These are phyloP conservation scores for Choreutis nemorana DNA, from an alignment of 2,888 invertebrate genomes.

Conservation along the genomic window DNA sequence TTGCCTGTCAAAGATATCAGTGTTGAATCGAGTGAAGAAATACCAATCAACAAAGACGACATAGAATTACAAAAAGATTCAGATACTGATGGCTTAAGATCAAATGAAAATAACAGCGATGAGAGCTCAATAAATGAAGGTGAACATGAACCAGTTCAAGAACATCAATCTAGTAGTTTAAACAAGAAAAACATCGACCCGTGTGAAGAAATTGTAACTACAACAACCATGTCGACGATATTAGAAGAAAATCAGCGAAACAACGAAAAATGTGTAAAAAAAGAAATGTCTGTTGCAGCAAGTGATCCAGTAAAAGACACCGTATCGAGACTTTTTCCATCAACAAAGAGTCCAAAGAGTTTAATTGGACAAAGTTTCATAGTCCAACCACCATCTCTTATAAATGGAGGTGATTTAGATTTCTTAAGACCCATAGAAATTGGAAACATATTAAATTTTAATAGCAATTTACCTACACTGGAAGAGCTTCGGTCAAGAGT, in stretches of 20 bases:
- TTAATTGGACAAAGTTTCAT: conserved; percentile 10
- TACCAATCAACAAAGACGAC: too few species aligned
- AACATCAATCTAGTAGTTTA: background rate
- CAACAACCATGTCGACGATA: too few species aligned
- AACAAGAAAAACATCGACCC: too few species aligned
- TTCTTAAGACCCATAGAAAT: conserved; percentile 12
- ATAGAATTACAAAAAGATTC: too few species aligned
- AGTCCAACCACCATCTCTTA: conserved; percentile 14
- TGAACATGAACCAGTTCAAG: background rate
- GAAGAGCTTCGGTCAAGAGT: conserved; percentile 21
- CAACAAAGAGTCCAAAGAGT: background rate
- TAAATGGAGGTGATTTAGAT: conserved; percentile 8
- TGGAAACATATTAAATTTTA: conserved; percentile 13
- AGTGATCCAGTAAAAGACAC: conserved; percentile 23
- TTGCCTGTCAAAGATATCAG: too few species aligned
- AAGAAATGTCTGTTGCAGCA: conserved; percentile 11
- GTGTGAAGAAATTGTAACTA: too few species aligned
- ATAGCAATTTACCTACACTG: conserved; percentile 18
- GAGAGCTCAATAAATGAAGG: conserved; percentile 1
- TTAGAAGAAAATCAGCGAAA: too few species aligned
- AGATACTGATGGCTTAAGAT: too few species aligned
- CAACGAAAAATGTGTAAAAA: too few species aligned
- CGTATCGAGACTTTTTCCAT: conserved; percentile 9
- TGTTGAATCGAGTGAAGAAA: too few species aligned
- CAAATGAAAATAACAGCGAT: too few species aligned